A percentile compares a stretch with the other conserved stretches of the same genome.
Conservation (phyloP, 2,888 invertebrate species). For the Cheilosia pagana region DNA sequence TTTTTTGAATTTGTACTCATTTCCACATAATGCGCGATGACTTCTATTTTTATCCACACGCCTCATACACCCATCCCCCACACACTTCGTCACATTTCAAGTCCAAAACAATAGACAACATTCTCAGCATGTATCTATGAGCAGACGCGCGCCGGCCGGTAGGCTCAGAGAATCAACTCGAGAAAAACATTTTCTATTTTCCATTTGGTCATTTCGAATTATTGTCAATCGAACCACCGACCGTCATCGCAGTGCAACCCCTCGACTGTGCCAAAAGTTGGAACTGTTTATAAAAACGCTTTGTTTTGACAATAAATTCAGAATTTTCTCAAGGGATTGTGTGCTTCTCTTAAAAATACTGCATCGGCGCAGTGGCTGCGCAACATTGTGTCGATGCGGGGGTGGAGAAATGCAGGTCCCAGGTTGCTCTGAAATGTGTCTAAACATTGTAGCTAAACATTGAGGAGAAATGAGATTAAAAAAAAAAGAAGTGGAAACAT, state of each 20-base stretch:
- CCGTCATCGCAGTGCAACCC: too few relatives aligned
- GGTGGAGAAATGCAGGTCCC: not conserved
- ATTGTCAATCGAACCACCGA: slow-evolving; percentile 18
- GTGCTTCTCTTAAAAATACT: slow-evolving; percentile 34
- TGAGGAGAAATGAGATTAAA: slow-evolving; percentile 4
- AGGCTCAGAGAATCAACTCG: not conserved
- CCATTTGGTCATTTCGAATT: slow-evolving; percentile 48
- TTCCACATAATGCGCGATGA: too few relatives aligned
- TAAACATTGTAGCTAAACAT: slow-evolving; percentile 17
- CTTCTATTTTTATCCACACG: too few relatives aligned
- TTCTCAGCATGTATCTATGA: too few relatives aligned
- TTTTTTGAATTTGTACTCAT: too few relatives aligned
- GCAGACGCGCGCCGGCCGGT: too few relatives aligned
- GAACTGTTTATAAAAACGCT: slow-evolving; percentile 9
- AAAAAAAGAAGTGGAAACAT: slow-evolving; percentile 49
- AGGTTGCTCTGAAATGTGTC: slow-evolving; percentile 12
- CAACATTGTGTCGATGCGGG: slow-evolving; percentile 23
- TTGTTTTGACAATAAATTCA: slow-evolving; percentile 35
- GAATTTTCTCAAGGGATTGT: not conserved
- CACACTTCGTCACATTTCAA: not conserved
- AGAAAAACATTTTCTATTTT: slow-evolving; percentile 45
- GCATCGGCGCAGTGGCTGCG: slow-evolving; percentile 33
- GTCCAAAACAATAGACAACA: not conserved
- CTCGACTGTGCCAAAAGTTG: not conserved
- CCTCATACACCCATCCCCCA: too few relatives aligned